Percentiles rank a stretch among this genome's conserved stretches.
phyloP scores from a whole-genome alignment of 2,888 invertebrate genomes.

The Coremacera marginata region DNA sequence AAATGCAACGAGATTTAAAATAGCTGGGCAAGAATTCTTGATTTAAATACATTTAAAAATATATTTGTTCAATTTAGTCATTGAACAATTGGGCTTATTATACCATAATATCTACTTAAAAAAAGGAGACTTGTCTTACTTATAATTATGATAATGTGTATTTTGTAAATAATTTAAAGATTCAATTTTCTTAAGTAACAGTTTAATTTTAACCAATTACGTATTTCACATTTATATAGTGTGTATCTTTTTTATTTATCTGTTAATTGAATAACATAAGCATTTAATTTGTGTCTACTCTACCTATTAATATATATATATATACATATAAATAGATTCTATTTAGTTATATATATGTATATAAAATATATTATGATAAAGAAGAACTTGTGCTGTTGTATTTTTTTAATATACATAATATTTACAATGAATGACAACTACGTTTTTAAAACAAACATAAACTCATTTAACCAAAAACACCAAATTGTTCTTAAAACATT shows the following conservation, averaged over 20 bases:
- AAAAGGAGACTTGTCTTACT: not conserved
- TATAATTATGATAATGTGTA: not conserved
- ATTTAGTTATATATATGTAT: slow-evolving; percentile 3
- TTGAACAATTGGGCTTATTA: not conserved
- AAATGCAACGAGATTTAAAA: no score
- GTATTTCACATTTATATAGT: not conserved
- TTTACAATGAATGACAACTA: slow-evolving; percentile 1
- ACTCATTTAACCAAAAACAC: slow-evolving; percentile 18
- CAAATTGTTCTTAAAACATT: not conserved
- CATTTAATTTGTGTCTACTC: slow-evolving; percentile 33
- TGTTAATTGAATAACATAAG: slow-evolving; percentile 3
- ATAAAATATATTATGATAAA: not conserved
- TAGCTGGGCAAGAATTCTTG: no score
- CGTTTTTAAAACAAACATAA: slow-evolving; percentile 4
- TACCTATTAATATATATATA: slow-evolving; percentile 10
- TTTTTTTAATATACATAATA: not conserved
- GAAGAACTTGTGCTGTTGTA: not conserved
- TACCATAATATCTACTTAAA: not conserved
- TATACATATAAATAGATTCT: slow-evolving; percentile 10
- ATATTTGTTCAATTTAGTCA: not conserved
- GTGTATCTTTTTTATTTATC: slow-evolving; percentile 20
- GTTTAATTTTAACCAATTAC: not conserved
- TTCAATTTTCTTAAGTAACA: not conserved
- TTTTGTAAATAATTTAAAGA: slow-evolving; percentile 16
- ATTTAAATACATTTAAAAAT: not conserved